phyloP scores from a whole-genome alignment of 2,888 invertebrate genomes.

The Xestia rhomboidea region DNA sequence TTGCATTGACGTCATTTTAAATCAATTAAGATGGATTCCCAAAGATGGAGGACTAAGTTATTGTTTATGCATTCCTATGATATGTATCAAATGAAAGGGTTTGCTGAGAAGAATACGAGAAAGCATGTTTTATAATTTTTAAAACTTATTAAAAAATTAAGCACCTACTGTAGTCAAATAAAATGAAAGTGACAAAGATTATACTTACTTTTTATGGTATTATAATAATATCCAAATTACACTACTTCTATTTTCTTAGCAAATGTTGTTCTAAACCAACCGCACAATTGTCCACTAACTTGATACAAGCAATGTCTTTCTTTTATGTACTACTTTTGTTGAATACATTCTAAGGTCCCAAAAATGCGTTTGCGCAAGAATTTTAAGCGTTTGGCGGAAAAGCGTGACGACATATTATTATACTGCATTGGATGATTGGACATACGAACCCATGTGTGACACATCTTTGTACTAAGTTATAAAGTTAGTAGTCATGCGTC shows the following conservation, averaged over 20 bases:
- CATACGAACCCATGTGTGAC: constrained; percentile 16
- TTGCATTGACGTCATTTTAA: too few species aligned
- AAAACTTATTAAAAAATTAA: not conserved
- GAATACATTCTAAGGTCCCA: constrained; percentile 4
- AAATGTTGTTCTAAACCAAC: not conserved
- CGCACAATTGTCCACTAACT: constrained; percentile 19
- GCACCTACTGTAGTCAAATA: not conserved
- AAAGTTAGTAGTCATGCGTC: too few species aligned
- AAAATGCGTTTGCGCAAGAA: constrained; percentile 30
- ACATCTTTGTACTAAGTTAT: not conserved
- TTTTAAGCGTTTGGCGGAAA: constrained; percentile 15
- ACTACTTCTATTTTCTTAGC: not conserved
- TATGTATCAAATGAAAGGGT: too few species aligned
- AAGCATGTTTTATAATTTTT: too few species aligned
- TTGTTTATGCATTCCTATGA: too few species aligned
- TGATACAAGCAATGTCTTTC: constrained; percentile 8
- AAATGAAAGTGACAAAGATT: not conserved
- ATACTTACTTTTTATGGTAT: constrained; percentile 20
- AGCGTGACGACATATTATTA: constrained; percentile 33
- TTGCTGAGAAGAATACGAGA: not conserved
- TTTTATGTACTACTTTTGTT: constrained; percentile 37
- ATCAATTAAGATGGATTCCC: too few species aligned
- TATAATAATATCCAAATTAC: not conserved
- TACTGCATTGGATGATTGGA: not conserved
- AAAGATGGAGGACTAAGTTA: too few species aligned